Percentiles rank a stretch among this genome's conserved stretches.
These are phyloP conservation scores for Sipha maydis DNA, from an alignment of 2,888 invertebrate genomes.

Conservation along the genomic window DNA sequence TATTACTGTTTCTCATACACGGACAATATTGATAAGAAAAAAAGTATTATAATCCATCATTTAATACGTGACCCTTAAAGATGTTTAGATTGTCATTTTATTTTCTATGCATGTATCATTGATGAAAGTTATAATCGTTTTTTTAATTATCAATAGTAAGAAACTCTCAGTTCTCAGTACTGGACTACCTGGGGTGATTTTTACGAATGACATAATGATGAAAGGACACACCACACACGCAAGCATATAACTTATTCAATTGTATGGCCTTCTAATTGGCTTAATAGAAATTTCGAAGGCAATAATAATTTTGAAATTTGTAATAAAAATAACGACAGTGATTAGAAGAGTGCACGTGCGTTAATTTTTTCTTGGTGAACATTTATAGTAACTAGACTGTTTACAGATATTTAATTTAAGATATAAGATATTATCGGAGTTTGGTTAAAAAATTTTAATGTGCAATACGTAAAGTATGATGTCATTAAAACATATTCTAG, in stretches of 20 bases:
- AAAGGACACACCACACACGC: neutral
- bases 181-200: conserved; percentile 57
- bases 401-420: neutral
- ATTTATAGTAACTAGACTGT: neutral
- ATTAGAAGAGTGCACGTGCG: neutral
- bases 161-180: conserved; percentile 39
- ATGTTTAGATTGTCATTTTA: conserved; percentile 32
- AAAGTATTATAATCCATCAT: conserved; percentile 35
- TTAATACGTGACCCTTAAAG: conserved; percentile 31
- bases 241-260: conserved; percentile 18
- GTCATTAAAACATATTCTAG: no score
- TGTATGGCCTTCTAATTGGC: conserved; percentile 35
- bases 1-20: neutral
- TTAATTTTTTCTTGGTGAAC: neutral
- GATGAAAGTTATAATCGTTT: conserved; percentile 46
- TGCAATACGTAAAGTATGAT: neutral
- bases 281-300: conserved; percentile 40
- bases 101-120: conserved; percentile 35
- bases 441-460: neutral
- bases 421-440: neutral
- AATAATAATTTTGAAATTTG: conserved; percentile 34
- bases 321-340: neutral
- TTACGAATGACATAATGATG: conserved; percentile 49
- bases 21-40: neutral
- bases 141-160: conserved; percentile 40